Conservation (phyloP, 2,888 invertebrate genomes). For the Microplitis deprimator region DNA sequence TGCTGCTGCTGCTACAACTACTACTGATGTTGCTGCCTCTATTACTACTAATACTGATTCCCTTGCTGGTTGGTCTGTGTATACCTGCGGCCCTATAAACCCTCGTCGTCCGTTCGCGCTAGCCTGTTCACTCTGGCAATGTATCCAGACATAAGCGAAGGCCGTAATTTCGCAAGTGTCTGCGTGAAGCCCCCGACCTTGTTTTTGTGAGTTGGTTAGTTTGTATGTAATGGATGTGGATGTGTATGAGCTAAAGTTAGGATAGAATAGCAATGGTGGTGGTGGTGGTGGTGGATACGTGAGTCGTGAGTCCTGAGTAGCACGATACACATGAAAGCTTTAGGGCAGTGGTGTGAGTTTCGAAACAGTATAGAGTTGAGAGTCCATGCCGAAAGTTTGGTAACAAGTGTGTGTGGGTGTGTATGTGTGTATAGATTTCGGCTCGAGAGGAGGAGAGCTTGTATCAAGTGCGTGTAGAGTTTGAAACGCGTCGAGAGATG, state of each 20-base stretch:
- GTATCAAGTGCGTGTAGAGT: constrained; percentile 13
- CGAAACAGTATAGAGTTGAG: not conserved
- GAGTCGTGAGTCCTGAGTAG: not conserved
- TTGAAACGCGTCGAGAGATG: constrained; percentile 34
- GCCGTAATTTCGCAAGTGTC: constrained; percentile 65
- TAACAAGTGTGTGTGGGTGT: constrained; percentile 12
- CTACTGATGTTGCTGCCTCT: constrained; percentile 23
- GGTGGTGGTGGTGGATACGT: not conserved
- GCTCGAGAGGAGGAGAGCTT: not conserved
- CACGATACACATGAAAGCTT: constrained; percentile 4
- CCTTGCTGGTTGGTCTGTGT: constrained; percentile 45
- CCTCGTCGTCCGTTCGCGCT: constrained; percentile 60
- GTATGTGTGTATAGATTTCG: constrained; percentile 1
- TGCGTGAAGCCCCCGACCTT: constrained; percentile 54
- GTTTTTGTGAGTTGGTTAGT: constrained; percentile 9
- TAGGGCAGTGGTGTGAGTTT: not conserved
- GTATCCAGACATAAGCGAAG: constrained; percentile 63
- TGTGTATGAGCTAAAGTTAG: not conserved
- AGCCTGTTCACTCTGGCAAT: constrained; percentile 60
- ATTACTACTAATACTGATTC: constrained; percentile 28
- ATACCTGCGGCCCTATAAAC: constrained; percentile 56
- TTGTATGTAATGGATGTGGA: not conserved
- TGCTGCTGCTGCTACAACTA: constrained; percentile 41
- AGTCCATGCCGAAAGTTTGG: constrained; percentile 7
- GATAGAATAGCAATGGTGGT: not conserved